phyloP scores from a whole-genome alignment of 2,888 invertebrate genomes.

The Scaptomyza caliginosa region DNA sequence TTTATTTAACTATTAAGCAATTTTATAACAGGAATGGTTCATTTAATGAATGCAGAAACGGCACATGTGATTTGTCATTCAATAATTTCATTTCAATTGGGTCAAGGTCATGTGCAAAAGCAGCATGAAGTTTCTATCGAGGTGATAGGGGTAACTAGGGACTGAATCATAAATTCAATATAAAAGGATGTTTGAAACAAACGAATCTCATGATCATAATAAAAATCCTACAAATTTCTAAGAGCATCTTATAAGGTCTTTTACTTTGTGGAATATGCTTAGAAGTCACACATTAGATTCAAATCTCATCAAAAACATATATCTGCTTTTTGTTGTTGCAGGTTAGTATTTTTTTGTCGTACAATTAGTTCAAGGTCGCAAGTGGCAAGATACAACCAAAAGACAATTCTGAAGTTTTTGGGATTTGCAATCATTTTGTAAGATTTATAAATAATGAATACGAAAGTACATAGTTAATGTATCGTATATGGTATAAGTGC shows the following conservation, averaged over 20 bases:
- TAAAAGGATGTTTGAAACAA: too few species aligned
- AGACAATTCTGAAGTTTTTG: background rate
- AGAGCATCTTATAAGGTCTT: background rate
- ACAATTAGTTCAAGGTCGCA: background rate
- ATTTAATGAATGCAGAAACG: background rate
- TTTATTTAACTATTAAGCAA: conserved; percentile 36
- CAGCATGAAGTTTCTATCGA: background rate
- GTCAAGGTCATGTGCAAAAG: conserved; percentile 30
- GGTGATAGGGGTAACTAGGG: too few species aligned
- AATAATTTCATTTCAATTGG: conserved; percentile 15
- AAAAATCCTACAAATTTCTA: background rate
- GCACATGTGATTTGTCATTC: background rate
- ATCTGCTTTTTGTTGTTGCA: background rate
- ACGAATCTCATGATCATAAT: too few species aligned
- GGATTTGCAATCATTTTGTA: background rate
- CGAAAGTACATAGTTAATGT: background rate
- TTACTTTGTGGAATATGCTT: background rate
- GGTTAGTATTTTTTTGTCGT: background rate
- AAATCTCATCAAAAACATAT: background rate
- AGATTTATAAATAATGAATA: background rate
- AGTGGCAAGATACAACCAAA: background rate
- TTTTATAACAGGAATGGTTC: conserved; percentile 7
- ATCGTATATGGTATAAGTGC: background rate
- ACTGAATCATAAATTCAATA: too few species aligned
- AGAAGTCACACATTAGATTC: background rate